These are phyloP conservation scores for Anhinga rufa DNA, from an alignment of 2,113 vertebrate species.

Conservation along the genomic window DNA sequence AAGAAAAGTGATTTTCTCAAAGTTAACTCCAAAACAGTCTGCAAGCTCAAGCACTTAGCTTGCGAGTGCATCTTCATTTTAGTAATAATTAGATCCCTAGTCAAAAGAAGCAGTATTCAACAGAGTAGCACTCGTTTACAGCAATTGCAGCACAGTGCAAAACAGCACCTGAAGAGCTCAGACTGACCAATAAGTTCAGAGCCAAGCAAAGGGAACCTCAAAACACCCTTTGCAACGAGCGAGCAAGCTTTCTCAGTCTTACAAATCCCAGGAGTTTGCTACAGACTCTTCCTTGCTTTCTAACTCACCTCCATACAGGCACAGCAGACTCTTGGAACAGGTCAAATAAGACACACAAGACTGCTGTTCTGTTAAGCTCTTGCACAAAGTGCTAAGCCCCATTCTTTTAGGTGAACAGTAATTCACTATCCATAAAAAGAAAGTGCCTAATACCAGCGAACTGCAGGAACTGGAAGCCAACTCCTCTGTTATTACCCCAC, in stretches of 20 bases:
- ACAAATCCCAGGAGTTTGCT: too few relatives aligned
- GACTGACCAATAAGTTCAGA: neutral
- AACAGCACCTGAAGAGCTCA: neutral
- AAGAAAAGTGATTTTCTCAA: neutral
- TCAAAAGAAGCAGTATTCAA: neutral
- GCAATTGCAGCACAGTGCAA: neutral
- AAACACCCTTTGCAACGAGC: neutral
- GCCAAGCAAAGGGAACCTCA: neutral
- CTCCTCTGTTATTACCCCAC: neutral
- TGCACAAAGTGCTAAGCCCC: neutral
- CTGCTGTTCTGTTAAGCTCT: neutral
- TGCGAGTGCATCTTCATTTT: neutral
- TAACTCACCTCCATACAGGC: neutral
- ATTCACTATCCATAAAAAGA: neutral
- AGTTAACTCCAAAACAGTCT: neutral
- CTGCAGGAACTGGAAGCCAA: neutral
- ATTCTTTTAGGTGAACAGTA: neutral
- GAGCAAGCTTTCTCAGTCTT: neutral
- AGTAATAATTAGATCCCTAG: neutral
- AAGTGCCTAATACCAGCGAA: fast-evolving
- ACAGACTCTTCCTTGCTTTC: neutral
- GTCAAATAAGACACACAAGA: fast-evolving
- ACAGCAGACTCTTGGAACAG: neutral
- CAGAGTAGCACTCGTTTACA: neutral
- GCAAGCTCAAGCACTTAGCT: neutral